Base-by-base conservation (phyloP, 2,888 invertebrate species). In the Trissonchulus sp. region DNA sequence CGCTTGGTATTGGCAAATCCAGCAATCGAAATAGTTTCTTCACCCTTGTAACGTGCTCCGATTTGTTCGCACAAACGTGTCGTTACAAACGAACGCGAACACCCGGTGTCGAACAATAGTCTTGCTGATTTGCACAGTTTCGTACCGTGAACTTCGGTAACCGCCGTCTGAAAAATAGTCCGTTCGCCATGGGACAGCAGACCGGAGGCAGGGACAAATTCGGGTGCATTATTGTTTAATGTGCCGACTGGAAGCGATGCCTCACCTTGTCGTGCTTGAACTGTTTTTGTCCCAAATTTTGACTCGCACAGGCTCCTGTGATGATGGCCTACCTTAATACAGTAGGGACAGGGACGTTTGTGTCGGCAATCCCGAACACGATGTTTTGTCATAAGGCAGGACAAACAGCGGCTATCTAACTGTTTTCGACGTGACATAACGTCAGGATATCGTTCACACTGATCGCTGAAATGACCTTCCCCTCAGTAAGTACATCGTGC, bases 211-310 rank as follows among this genome's bases (percentile, higher is more conserved):
- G 31, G 34, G 31, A 30, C 28, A n/a, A n/a, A n/a, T n/a, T n/a
- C n/a, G n/a, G n/a, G n/a, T n/a, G n/a, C n/a, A n/a, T n/a, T n/a
- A n/a, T n/a, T n/a, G n/a, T n/a, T n/a, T n/a, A n/a, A n/a, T n/a
- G n/a, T n/a, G n/a, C n/a, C n/a, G n/a, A n/a, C n/a, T n/a, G n/a
- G n/a, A n/a, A n/a, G n/a, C n/a, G n/a, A n/a, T n/a, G n/a, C n/a
- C n/a, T n/a, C n/a, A n/a, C n/a, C n/a, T n/a, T n/a, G n/a, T n/a
- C n/a, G n/a, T n/a, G n/a, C n/a, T n/a, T n/a, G n/a, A n/a, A n/a
- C n/a, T n/a, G 65, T 15, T 65, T 65, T 65, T 34, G 65, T 31
- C 15, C 65, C 65, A 65, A 65, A 65, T 65, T 65, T 65, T 15
- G 65, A 18, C n/a, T 8, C 31, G 31, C 65, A 65, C n/a, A 65